These are phyloP conservation scores for Etheostoma perlongum DNA, from an alignment of 2,797 vertebrate species.

Conservation along the genomic window DNA sequence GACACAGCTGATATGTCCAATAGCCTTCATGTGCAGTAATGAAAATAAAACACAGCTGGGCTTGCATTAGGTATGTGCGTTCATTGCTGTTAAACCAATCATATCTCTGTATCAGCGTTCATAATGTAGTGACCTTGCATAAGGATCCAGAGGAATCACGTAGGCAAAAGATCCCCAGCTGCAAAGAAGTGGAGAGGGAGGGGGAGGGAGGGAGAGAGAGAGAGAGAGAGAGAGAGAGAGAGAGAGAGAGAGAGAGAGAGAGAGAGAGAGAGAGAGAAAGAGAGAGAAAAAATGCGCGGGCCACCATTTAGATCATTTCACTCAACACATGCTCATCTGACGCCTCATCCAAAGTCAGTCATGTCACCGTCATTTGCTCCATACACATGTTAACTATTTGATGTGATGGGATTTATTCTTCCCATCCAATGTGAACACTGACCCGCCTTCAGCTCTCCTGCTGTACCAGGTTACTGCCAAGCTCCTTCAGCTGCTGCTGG, in stretches of 20 bases:
- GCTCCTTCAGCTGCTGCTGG: constrained; percentile 36
- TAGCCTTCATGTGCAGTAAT: constrained; percentile 68
- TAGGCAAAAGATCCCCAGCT: constrained; percentile 64
- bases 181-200: constrained; percentile 40
- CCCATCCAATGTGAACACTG: constrained; percentile 13
- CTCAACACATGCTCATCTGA: constrained; percentile 65
- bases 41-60: constrained; percentile 79
- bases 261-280: background rate
- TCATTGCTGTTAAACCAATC: constrained; percentile 55
- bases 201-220: background rate
- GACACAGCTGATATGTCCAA: constrained; percentile 68
- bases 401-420: constrained; percentile 51
- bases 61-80: constrained; percentile 54
- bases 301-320: constrained; percentile 58
- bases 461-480: constrained; percentile 33
- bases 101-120: constrained; percentile 35
- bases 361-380: constrained; percentile 46
- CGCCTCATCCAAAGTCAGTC: constrained; percentile 52
- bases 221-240: constrained; percentile 8
- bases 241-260: constrained; percentile 9
- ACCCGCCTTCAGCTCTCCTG: constrained; percentile 28
- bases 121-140: constrained; percentile 54
- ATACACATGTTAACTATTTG: constrained; percentile 34
- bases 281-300: constrained; percentile 13
- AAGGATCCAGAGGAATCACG: constrained; percentile 40